Conservation (phyloP, 2,797 vertebrate genomes). For the Pygocentrus nattereri region DNA sequence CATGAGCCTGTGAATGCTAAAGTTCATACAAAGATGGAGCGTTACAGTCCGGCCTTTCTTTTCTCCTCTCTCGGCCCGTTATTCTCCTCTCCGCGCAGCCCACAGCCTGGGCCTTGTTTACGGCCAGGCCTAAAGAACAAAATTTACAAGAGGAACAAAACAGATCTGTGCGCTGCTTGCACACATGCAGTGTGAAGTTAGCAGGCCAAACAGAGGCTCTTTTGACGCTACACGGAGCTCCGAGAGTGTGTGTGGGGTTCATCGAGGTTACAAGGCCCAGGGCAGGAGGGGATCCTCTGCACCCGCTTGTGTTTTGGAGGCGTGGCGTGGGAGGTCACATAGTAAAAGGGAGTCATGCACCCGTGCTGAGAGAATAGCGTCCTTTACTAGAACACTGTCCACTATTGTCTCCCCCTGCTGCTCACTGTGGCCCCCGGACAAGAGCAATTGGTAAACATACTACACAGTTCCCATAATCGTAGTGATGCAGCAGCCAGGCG, state of each 20-base stretch:
- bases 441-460: slow-evolving; percentile 59
- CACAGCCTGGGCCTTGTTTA: slow-evolving; percentile 55
- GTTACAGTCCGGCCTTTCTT: slow-evolving; percentile 52
- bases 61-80: slow-evolving; percentile 36
- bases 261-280: slow-evolving; percentile 46
- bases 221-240: slow-evolving; percentile 54
- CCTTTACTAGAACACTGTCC: slow-evolving; percentile 59
- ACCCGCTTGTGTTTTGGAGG: slow-evolving; percentile 55
- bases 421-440: slow-evolving; percentile 56
- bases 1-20: slow-evolving; percentile 51
- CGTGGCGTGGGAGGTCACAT: slow-evolving; percentile 47
- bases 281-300: slow-evolving; percentile 45
- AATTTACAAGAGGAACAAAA: slow-evolving; percentile 67
- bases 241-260: slow-evolving; percentile 45
- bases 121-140: slow-evolving; percentile 53
- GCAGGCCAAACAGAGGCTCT: slow-evolving; percentile 45
- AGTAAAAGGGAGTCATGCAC: slow-evolving; percentile 58
- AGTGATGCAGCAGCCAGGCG: slow-evolving; percentile 36
- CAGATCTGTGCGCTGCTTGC: slow-evolving; percentile 51
- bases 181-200: slow-evolving; percentile 48
- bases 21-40: slow-evolving; percentile 53
- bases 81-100: slow-evolving; percentile 27
- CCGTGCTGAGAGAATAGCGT: slow-evolving; percentile 52
- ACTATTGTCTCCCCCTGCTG: slow-evolving; percentile 52
- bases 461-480: slow-evolving; percentile 42